Evolutionary conservation across 2,888 invertebrate species (phyloP).

Genomic region (Neoscelio sp.): DNA sequence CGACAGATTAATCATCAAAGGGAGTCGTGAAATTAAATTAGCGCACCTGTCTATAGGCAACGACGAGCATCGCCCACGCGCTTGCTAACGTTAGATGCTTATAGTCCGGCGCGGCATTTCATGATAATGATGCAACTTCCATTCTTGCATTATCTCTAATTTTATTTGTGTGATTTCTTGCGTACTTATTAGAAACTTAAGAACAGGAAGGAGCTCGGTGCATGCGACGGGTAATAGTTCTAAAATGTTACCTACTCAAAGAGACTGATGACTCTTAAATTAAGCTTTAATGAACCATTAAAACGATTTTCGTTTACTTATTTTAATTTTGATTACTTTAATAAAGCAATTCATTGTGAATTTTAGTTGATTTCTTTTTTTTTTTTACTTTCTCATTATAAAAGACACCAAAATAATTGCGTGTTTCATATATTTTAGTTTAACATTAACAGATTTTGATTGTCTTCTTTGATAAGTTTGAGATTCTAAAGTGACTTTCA

Average conservation of each 20-base stretch:
- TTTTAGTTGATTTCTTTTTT: too few relatives aligned
- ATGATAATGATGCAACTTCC: constrained; percentile 34
- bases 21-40: constrained; percentile 3
- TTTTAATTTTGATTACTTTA: too few relatives aligned
- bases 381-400: too few relatives aligned
- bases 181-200: constrained; percentile 18
- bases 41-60: constrained; percentile 14
- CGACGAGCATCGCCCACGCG: constrained; percentile 1
- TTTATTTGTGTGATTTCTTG: constrained; percentile 7
- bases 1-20: constrained; percentile 29
- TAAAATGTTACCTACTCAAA: not conserved
- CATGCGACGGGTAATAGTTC: not conserved
- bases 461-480: too few relatives aligned
- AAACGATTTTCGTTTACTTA: constrained; percentile 9
- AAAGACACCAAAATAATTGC: too few relatives aligned
- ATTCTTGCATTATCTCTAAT: constrained; percentile 32
- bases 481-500: too few relatives aligned
- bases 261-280: constrained; percentile 24
- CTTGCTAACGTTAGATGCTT: constrained; percentile 2
- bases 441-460: constrained; percentile 1
- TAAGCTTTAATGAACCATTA: constrained; percentile 29
- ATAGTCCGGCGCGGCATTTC: constrained; percentile 28
- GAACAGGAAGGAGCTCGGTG: not conserved
- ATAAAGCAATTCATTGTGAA: too few relatives aligned
- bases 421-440: too few relatives aligned